Evolutionary conservation across 2,113 vertebrate species (phyloP), one percentile per base, ranked within the genome.

Genomic region (Tragelaphus buxtoni): DNA sequence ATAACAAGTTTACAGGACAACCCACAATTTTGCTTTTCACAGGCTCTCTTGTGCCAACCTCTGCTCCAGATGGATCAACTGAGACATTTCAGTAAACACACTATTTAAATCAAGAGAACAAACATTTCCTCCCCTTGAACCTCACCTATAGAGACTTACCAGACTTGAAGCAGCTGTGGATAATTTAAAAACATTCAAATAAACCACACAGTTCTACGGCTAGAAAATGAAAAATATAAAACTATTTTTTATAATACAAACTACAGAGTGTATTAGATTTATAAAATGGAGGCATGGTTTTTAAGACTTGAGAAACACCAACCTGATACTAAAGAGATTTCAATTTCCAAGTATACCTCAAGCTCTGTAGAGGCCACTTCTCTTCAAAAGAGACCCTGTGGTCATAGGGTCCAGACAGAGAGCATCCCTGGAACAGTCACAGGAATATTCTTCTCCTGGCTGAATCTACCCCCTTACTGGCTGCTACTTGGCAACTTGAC

Each of bases 401-500:
- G 60, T 20, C 56, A 72, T 47, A 65, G 55, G 55, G 84, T 74
- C 39, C 18, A 58, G 74, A 81, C n/a, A 96, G 8, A 30, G 4
- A 88, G 53, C 47, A 69, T 3, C 3, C 80, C 77, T 53, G 56
- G 58, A 79, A 32, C 45, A 85, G 10, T 49, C 55, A 49, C 56
- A 69, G 88, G 58, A 95, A 61, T 53, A 14, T 12, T 65, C 69
- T 47, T 81, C 63, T 53, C 32, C 84, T 32, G 49, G 45, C 47
- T 32, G 35, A 55, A 65, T 80, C n/a, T 5, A 42, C 10, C 61
- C 82, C 95, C 90, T 82, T 69, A 94, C 98, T 96, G 61, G 96
- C 92, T 97, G 74, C 83, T 24, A 82, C 94, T 98, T 97, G 97
- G 97, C 97, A 98, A 95, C 55, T 96, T 98, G 98, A 98, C 98